Percentiles rank a stretch among this genome's conserved stretches.
These are phyloP conservation scores for Drosophila atripex DNA, from an alignment of 2,888 invertebrate genomes.

Conservation along the genomic window DNA sequence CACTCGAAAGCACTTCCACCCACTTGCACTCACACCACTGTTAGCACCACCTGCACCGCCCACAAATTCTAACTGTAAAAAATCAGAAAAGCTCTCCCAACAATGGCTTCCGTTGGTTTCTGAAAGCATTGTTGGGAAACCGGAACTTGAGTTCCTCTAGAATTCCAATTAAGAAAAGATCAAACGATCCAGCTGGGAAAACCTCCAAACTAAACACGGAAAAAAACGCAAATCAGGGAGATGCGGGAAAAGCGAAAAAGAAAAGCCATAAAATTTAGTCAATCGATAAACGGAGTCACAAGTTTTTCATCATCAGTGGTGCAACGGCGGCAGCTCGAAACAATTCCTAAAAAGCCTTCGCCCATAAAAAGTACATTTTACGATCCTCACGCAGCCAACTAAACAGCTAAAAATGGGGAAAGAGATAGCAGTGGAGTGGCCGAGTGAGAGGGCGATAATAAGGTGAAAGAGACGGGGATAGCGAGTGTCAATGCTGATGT, in stretches of 20 bases:
- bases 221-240: conserved; percentile 3
- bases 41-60: conserved; percentile 11
- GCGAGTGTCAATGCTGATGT: conserved; percentile 61
- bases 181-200: conserved; percentile 33
- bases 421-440: conserved; percentile 1
- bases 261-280: conserved; percentile 61
- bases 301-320: conserved; percentile 49
- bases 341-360: conserved; percentile 43
- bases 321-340: conserved; percentile 37
- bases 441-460: neutral
- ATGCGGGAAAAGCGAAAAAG: neutral
- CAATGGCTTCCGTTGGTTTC: conserved; percentile 51
- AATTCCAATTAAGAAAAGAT: conserved; percentile 41
- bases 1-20: conserved; percentile 51
- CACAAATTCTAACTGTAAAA: neutral
- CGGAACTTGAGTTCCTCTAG: conserved; percentile 52
- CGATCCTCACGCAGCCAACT: conserved; percentile 48
- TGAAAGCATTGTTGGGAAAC: conserved; percentile 56
- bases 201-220: conserved; percentile 20
- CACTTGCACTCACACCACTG: neutral
- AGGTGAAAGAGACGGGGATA: neutral
- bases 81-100: conserved; percentile 25
- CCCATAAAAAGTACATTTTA: conserved; percentile 56
- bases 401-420: conserved; percentile 20
- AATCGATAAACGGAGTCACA: conserved; percentile 54